A percentile compares a stretch with the other conserved stretches of the same genome.
Evolutionary conservation across 2,797 vertebrate species (phyloP).

Genomic region (Acropternis orthonyx): DNA sequence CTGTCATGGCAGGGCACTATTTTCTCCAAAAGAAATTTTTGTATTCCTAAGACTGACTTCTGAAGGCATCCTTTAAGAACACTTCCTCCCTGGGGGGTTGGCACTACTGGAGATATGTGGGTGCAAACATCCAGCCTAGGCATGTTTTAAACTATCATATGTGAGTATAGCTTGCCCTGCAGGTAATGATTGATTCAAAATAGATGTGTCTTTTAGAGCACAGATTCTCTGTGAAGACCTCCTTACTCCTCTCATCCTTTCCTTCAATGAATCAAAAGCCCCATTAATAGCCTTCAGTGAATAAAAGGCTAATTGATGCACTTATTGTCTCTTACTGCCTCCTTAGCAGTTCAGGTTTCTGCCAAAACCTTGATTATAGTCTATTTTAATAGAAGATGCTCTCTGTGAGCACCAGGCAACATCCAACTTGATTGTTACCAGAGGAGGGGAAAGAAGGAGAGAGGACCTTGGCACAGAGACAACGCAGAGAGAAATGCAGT

Average conservation of each 20-base stretch:
- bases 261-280: not conserved
- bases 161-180: not conserved
- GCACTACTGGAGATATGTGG: not conserved
- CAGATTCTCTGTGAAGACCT: not conserved
- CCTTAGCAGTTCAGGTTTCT: not conserved
- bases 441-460: not conserved
- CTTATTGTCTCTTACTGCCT: not conserved
- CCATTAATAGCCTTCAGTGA: not conserved
- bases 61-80: constrained; percentile 25
- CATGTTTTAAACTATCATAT: not conserved
- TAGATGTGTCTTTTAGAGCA: not conserved
- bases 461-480: not conserved
- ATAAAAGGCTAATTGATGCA: not conserved
- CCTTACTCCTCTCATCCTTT: not conserved
- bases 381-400: not conserved
- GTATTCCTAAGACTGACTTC: not conserved
- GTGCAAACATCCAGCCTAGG: constrained; percentile 5
- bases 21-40: not conserved
- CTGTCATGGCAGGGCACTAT: not conserved
- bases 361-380: not conserved
- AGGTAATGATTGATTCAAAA: constrained; percentile 23
- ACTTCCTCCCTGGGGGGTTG: constrained; percentile 15
- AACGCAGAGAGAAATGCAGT: not conserved
- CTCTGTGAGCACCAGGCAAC: not conserved
- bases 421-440: not conserved